These are phyloP conservation scores for Drosophila quadrilineata DNA, from an alignment of 1,140 invertebrate species.

Conservation along the genomic window DNA sequence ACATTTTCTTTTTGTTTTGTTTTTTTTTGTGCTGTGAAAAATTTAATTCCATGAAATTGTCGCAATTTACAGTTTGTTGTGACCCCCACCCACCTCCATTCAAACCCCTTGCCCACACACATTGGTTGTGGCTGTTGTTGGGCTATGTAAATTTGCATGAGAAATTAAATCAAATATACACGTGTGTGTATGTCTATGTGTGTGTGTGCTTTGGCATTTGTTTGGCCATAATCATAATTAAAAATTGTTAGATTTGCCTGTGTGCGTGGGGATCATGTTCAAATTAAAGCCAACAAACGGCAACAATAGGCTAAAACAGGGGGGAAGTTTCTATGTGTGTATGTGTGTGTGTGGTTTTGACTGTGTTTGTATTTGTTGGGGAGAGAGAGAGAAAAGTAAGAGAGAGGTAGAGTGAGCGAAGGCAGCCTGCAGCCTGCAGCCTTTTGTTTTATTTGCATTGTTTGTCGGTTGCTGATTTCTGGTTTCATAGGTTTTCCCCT, in stretches of 20 bases:
- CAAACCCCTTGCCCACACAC: too few relatives aligned
- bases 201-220: constrained; percentile 35
- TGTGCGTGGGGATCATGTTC: constrained; percentile 13
- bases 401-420: too few relatives aligned
- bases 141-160: constrained; percentile 34
- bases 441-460: constrained; percentile 71
- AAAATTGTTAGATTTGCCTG: constrained; percentile 56
- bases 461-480: constrained; percentile 38
- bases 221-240: constrained; percentile 66
- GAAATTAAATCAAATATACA: constrained; percentile 37
- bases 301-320: constrained; percentile 33
- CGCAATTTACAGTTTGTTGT: neutral
- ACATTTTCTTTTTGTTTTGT: too few relatives aligned
- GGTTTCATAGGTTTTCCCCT: too few relatives aligned
- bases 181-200: neutral
- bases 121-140: neutral
- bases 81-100: too few relatives aligned
- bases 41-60: constrained; percentile 47
- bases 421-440: constrained; percentile 20
- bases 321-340: neutral
- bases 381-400: too few relatives aligned
- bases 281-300: constrained; percentile 48
- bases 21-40: too few relatives aligned
- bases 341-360: constrained; percentile 40
- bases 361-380: constrained; percentile 62